phyloP scores from a whole-genome alignment of 64 coral and sea anemone genomes.

The Stichodactyla mertensii region DNA sequence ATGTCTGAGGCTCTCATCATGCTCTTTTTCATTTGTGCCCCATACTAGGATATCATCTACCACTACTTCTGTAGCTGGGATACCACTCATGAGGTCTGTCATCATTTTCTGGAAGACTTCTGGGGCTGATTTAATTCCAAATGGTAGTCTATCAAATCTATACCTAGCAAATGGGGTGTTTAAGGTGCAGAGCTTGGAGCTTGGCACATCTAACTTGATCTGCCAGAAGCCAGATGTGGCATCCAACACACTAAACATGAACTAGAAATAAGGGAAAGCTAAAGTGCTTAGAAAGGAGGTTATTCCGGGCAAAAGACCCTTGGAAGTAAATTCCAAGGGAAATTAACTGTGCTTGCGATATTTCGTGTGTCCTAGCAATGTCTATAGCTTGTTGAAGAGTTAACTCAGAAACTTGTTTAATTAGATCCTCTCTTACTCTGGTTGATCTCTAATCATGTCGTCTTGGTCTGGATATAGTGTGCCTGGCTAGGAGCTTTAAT shows the following conservation, averaged over 20 bases:
- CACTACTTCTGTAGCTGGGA: slow-evolving; percentile 15
- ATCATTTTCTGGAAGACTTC: slow-evolving; percentile 69
- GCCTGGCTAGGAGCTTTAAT: too few relatives aligned
- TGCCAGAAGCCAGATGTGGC: slow-evolving; percentile 34
- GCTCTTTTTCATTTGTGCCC: slow-evolving; percentile 24
- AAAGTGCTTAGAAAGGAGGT: too few relatives aligned
- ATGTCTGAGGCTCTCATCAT: slow-evolving; percentile 26
- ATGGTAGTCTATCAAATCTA: slow-evolving; percentile 36
- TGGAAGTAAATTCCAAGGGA: too few relatives aligned
- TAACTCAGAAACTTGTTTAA: too few relatives aligned
- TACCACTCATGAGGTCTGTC: slow-evolving; percentile 30
- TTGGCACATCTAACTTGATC: slow-evolving; percentile 23
- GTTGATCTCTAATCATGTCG: too few relatives aligned
- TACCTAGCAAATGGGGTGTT: slow-evolving; percentile 43
- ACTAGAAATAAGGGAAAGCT: too few relatives aligned
- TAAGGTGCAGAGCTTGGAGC: slow-evolving; percentile 32
- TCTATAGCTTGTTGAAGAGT: too few relatives aligned
- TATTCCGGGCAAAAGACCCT: too few relatives aligned
- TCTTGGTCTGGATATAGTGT: too few relatives aligned
- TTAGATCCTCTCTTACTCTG: too few relatives aligned
- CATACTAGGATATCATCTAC: slow-evolving; percentile 44
- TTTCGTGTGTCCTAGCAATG: too few relatives aligned
- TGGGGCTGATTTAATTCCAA: slow-evolving; percentile 36
- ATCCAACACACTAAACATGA: slow-evolving; percentile 40
- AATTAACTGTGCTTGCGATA: too few relatives aligned